Evolutionary conservation across 1,140 invertebrate species (phyloP), one percentile per base, ranked within the genome.

Genomic region (Leucophenga varia): DNA sequence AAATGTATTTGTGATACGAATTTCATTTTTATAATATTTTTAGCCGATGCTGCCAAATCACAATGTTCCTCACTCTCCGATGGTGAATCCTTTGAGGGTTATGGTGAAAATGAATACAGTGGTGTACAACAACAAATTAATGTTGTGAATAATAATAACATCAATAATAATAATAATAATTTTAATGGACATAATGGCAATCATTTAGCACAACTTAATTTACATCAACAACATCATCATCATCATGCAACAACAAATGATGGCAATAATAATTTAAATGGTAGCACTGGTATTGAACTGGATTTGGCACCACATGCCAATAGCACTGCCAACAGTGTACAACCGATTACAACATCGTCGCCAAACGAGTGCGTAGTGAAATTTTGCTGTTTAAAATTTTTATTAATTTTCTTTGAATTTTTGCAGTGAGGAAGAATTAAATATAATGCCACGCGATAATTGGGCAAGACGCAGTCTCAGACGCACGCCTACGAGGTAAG

Each of bases 391-490:
- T 14, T 35, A 49, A 54, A 52, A 41, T 35, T 20, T 32, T 54
- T 44, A 42, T 45, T 42, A 10, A 35, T 54, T 54, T 50, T 51
- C 31, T 20, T 28, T 43, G 43, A 22, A 12, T 30, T 49, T 37
- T 58, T 61, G 39, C 49, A 75, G 64, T 42, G 69, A 72, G 49
- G 69, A 70, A 39, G 72, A 75, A 25, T 37, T 78, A 3, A 80
- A 77, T 55, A 77, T 79, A 7, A 80, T 87, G 52, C 83, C 84
- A 56, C 78, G 86, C 56, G 83, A 90, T 64, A 86, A 87, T 30
- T 90, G 88, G 88, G 79, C 86, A 20, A 78, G 87, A 58, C 89
- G 85, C 18, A 90, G 88, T 59, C 73, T 90, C 20, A 78, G 87
- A 56, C 79, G 86, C 71, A 85, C 86, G 14, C 82, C 86, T 31